Evolutionary conservation across 2,888 invertebrate genomes (phyloP).

Genomic region (Zelleria hepariella): DNA sequence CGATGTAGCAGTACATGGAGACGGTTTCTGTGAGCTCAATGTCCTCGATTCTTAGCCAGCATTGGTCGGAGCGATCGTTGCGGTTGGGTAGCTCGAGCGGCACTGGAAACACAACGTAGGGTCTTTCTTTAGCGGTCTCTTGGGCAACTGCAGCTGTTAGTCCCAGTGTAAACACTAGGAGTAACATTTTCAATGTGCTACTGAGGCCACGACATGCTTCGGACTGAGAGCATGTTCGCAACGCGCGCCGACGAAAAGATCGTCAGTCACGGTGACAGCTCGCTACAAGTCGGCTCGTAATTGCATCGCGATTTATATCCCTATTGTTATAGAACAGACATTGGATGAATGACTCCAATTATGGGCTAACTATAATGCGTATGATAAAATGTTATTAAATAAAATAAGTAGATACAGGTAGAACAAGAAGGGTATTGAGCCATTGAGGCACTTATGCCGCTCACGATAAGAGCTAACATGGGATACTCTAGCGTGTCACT

Average conservation of each 20-base stretch:
- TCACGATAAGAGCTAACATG: too few relatives aligned
- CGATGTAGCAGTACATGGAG: constrained; percentile 41
- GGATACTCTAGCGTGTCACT: too few relatives aligned
- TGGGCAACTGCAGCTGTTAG: constrained; percentile 2
- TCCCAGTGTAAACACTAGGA: constrained; percentile 20
- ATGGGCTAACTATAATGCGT: not conserved
- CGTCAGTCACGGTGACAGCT: not conserved
- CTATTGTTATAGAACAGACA: not conserved
- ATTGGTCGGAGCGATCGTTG: constrained; percentile 56
- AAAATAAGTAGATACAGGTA: too few relatives aligned
- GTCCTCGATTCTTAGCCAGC: constrained; percentile 59
- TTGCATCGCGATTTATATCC: not conserved
- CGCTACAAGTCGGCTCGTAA: not conserved
- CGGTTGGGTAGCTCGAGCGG: constrained; percentile 53
- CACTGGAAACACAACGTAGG: constrained; percentile 39
- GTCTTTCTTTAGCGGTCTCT: constrained; percentile 25
- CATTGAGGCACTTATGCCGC: too few relatives aligned
- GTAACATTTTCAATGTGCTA: constrained; percentile 63
- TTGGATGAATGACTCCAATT: not conserved
- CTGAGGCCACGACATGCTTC: constrained; percentile 49
- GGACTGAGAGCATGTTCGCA: constrained; percentile 37
- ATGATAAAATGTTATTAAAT: too few relatives aligned
- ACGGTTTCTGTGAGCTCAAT: constrained; percentile 49
- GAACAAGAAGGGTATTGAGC: too few relatives aligned
- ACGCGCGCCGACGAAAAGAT: constrained; percentile 14